Evolutionary conservation across 2,797 vertebrate genomes (phyloP).

Genomic region (Clarias fuscus): DNA sequence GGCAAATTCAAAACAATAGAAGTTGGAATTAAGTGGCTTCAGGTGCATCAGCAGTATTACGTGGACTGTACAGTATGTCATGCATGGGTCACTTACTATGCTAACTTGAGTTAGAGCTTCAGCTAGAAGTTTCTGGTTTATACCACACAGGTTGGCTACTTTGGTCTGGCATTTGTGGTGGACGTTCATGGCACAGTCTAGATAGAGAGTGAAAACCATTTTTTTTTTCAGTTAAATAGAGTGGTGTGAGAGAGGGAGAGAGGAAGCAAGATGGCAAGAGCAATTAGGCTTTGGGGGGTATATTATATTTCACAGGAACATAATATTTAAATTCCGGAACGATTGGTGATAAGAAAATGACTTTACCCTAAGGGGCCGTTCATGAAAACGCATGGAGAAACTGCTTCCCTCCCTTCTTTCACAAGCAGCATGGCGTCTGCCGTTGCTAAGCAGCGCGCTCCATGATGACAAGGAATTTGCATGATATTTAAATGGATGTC

Average conservation of each 20-base stretch:
- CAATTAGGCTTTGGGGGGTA: background rate
- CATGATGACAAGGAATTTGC: too few relatives aligned
- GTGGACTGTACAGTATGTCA: background rate
- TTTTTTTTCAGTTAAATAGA: background rate
- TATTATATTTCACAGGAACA: too few relatives aligned
- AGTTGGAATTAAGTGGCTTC: background rate
- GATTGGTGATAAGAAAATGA: too few relatives aligned
- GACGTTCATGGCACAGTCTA: slow-evolving; percentile 93
- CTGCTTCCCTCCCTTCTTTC: too few relatives aligned
- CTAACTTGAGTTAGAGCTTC: slow-evolving; percentile 91
- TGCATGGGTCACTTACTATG: slow-evolving; percentile 73
- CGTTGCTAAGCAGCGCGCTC: too few relatives aligned
- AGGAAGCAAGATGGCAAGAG: background rate
- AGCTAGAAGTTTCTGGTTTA: slow-evolving; percentile 96
- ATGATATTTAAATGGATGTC: too few relatives aligned
- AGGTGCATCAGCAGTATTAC: background rate
- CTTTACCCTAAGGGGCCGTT: too few relatives aligned
- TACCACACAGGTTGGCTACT: slow-evolving; percentile 95
- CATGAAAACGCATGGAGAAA: too few relatives aligned
- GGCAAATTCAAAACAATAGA: background rate
- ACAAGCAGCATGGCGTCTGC: too few relatives aligned
- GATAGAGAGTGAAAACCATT: slow-evolving; percentile 28
- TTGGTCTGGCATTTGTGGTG: slow-evolving; percentile 91
- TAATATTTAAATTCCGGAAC: too few relatives aligned
- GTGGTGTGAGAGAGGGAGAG: background rate